Conservation (phyloP, 1,140 invertebrate species). For the Tenebrio molitor region DNA sequence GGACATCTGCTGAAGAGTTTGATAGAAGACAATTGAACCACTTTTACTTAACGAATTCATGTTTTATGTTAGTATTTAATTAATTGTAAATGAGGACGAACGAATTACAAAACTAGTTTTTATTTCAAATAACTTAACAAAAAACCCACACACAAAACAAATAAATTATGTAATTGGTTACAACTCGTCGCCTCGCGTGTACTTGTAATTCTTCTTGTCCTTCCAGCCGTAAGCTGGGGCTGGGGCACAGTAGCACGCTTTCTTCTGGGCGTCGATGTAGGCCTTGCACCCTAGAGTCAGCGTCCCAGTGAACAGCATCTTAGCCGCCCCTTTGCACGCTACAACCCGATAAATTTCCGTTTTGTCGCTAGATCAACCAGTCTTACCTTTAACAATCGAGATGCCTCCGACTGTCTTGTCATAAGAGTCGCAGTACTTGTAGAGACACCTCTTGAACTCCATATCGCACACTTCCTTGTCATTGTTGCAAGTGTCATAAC, state of each 20-base stretch:
- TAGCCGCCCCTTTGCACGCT: conserved; percentile 87
- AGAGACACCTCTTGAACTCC: conserved; percentile 88
- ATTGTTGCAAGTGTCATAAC: conserved; percentile 90
- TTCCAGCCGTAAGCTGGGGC: conserved; percentile 61
- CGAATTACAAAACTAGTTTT: no score
- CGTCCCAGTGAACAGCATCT: conserved; percentile 86
- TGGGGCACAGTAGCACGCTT: conserved; percentile 81
- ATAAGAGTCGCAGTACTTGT: conserved; percentile 83
- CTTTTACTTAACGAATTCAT: no score
- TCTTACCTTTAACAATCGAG: conserved; percentile 74
- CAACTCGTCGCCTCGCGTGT: conserved; percentile 65
- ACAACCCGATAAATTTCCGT: conserved; percentile 58
- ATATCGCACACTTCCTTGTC: conserved; percentile 90
- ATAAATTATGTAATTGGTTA: conserved; percentile 4
- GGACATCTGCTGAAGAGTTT: not conserved
- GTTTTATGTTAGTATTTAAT: no score
- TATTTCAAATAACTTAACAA: conserved; percentile 8
- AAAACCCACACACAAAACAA: not conserved
- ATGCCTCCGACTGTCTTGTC: conserved; percentile 72
- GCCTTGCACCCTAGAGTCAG: conserved; percentile 86
- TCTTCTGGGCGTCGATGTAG: conserved; percentile 83
- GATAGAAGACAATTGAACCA: not conserved
- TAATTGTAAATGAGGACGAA: no score
- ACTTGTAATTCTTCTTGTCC: conserved; percentile 70
- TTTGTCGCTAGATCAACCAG: not conserved